phyloP scores from a whole-genome alignment of 1,140 invertebrate genomes.

The Sweltsa coloradensis region DNA sequence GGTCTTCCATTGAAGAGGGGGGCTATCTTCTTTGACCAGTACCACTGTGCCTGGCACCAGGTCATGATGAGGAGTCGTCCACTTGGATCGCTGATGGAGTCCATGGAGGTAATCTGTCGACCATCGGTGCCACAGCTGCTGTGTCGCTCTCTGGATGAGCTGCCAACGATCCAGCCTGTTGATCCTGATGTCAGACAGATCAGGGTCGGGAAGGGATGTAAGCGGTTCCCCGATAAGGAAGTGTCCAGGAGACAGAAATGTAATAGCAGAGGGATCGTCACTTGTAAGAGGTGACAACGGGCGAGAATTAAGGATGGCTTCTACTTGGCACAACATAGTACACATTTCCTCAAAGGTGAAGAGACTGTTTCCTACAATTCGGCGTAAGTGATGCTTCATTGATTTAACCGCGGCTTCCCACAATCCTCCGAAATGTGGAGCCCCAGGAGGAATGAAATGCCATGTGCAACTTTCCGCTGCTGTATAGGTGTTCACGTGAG shows the following conservation, averaged over 20 bases:
- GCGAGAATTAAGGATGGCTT: slow-evolving; percentile 19
- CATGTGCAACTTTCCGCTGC: slow-evolving; percentile 9
- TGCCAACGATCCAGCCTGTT: slow-evolving; percentile 18
- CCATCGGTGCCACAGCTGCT: slow-evolving; percentile 25
- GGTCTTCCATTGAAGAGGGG: slow-evolving; percentile 21
- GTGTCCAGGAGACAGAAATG: background rate
- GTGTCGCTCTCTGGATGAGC: slow-evolving; percentile 15
- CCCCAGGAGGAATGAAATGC: slow-evolving; percentile 24
- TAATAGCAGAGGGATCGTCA: background rate
- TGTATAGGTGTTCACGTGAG: background rate
- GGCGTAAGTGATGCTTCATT: slow-evolving; percentile 21
- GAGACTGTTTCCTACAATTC: slow-evolving; percentile 12
- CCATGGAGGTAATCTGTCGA: slow-evolving; percentile 22
- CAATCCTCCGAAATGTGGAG: slow-evolving; percentile 25
- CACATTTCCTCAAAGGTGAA: slow-evolving; percentile 18
- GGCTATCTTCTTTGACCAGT: slow-evolving; percentile 18
- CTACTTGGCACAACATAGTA: slow-evolving; percentile 17
- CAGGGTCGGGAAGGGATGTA: background rate
- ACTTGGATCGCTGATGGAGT: slow-evolving; percentile 20
- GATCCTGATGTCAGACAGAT: background rate
- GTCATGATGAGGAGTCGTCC: slow-evolving; percentile 7
- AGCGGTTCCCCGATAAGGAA: background rate
- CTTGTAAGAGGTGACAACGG: slow-evolving; percentile 13
- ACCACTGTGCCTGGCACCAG: slow-evolving; percentile 16
- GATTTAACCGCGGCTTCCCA: slow-evolving; percentile 27